phyloP scores from a whole-genome alignment of 2,113 vertebrate genomes.

The Calyptommatus sinebrachiatus region DNA sequence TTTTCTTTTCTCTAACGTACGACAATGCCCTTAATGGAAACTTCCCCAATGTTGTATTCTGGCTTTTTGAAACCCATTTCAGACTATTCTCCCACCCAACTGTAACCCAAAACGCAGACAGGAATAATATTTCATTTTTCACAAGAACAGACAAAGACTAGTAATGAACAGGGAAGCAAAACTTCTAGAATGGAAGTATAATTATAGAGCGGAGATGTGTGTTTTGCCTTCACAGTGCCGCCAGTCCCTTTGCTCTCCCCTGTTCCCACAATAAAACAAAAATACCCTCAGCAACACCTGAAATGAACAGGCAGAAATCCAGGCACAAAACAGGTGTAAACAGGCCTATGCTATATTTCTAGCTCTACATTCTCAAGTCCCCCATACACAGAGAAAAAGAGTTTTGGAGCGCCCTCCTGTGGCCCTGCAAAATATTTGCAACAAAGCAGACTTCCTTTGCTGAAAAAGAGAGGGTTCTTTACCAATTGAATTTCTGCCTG shows the following conservation, averaged over 20 bases:
- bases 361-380: conserved; percentile 4
- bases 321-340: neutral
- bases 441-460: neutral
- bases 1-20: too few relatives aligned
- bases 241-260: neutral
- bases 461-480: neutral
- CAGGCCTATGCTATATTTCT: neutral
- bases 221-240: too few relatives aligned
- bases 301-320: too few relatives aligned
- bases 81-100: too few relatives aligned
- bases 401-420: conserved; percentile 46
- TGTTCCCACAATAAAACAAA: neutral
- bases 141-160: neutral
- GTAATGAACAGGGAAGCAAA: neutral
- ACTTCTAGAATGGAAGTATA: neutral
- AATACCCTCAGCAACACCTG: neutral
- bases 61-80: neutral
- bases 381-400: neutral
- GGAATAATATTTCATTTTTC: neutral
- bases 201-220: too few relatives aligned
- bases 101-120: neutral
- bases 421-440: neutral
- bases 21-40: too few relatives aligned
- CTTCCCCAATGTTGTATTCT: too few relatives aligned
- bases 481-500: neutral